Base-by-base conservation (phyloP, 1,140 invertebrate species). In the Drosophila kohkoa region DNA sequence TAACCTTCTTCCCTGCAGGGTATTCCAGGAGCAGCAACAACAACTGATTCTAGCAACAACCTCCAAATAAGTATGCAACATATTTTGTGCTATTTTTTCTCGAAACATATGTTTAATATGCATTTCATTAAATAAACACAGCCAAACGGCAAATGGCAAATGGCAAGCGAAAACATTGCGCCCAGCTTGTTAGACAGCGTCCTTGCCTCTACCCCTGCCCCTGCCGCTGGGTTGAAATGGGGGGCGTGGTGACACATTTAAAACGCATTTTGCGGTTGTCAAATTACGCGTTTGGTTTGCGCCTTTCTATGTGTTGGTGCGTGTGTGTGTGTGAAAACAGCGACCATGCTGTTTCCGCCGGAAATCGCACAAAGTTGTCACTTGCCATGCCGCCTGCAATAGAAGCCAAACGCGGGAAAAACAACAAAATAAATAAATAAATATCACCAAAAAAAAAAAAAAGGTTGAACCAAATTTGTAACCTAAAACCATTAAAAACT, bases 401-500 rank as follows among this genome's bases (percentile, higher is more conserved):
- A 75, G 49, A 62, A 58, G 65, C 46, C 51, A 70, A 75, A 35
- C 38, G 13, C 5, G 11, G 11, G 7, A 41, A 46, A 60, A 48
- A 35, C 43, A 46, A 67, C 6, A 16, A 45, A 25, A 41, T 35
- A 11, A 11, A 43, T 43, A 43, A 43, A 43, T 41, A 41, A 11
- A 25, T 25, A 25, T 4, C 3, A 25, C 20, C 15, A 20, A 20
- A 13, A 54, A 57, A 59, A 64, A 48, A 30, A 51, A 52, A 45
- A 63, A 55, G 20, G 25, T 41, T 57, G 35, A 30, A 25, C 51
- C 51, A 81, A 82, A 76, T 62, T 66, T 77, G 75, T 64, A 74
- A 81, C 68, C 85, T 63, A 78, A 87, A 88, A 85, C 81, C 85
- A 89, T 88, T 88, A 88, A 81, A 88, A 88, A 85, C 85, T 88